Base-by-base conservation (phyloP, 2,888 invertebrate species). In the Apoda limacodes region DNA sequence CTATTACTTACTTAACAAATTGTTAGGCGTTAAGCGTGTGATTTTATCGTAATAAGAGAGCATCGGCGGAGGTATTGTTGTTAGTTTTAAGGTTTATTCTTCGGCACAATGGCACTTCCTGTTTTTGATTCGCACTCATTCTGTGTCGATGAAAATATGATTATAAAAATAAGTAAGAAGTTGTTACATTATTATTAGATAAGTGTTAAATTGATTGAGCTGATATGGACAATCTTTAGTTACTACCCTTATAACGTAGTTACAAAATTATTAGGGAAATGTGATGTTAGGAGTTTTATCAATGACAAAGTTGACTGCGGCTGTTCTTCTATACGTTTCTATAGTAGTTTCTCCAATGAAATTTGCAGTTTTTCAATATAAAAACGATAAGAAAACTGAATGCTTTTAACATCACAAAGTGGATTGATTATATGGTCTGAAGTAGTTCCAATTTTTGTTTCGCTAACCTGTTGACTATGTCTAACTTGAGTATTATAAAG, bases 81-180 rank as follows among this genome's bases (percentile, higher is more conserved):
- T 75, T 80, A 78, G 74, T 70, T 70, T 48, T 80, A 78, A 78
- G 75, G 57, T n/a, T 60, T 55, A 70, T 75, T 76, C 76, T 76
- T 75, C 78, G 80, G 76, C 80, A 80, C 80, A 75, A 71, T 64
- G 66, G 80, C 80, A 80, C 80, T 80, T 76, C 80, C 80, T 78
- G 80, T 80, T 80, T 74, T 80, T 76, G 69, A 76, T 75, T 78
- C 75, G 80, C 80, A 80, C 80, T 76, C 76, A 78, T 78, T 80
- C 74, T 76, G 80, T 80, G 80, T 80, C 80, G 80, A 74, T 72
- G 72, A 66, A 76, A 71, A 68, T 71, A 72, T 66, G 69, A 78
- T 71, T 76, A 75, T 68, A 60, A 70, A 71, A 60, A 60, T 72
- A 76, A 75, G 58, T 78, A 78, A 80, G 74, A 71, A 66, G 75